phyloP scores from a whole-genome alignment of 2,888 invertebrate genomes.

The Phyllotreta cruciferae region DNA sequence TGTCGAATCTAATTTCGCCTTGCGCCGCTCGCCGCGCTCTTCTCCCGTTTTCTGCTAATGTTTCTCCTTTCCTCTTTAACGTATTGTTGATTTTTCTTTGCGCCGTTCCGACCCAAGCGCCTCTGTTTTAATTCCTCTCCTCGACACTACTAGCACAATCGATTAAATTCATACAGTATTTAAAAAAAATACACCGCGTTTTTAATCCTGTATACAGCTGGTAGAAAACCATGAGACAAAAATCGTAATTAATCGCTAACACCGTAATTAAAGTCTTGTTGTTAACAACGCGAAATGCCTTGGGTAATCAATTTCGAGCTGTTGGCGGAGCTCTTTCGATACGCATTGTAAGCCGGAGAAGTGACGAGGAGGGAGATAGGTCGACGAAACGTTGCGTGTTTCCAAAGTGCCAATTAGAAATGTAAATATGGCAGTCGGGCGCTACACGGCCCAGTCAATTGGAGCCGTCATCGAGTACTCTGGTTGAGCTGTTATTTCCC shows the following conservation, averaged over 20 bases:
- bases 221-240: no score
- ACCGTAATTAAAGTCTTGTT: not conserved
- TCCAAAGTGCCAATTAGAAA: conserved; percentile 36
- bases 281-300: conserved; percentile 15
- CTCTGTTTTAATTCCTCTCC: no score
- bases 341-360: not conserved
- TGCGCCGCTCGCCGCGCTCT: conserved; percentile 20
- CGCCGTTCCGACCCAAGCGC: conserved; percentile 29
- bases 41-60: conserved; percentile 40
- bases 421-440: conserved; percentile 37
- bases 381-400: conserved; percentile 27
- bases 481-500: conserved; percentile 39
- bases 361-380: conserved; percentile 7
- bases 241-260: not conserved
- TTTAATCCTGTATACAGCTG: not conserved
- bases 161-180: not conserved
- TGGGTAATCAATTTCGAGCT: conserved; percentile 20
- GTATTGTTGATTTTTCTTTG: conserved; percentile 52
- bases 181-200: not conserved
- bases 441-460: conserved; percentile 33
- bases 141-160: not conserved
- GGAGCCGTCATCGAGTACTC: conserved; percentile 41
- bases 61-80: conserved; percentile 45
- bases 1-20: conserved; percentile 60
- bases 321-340: conserved; percentile 11